Conservation (phyloP, 2,797 vertebrate genomes). For the Diplodus sargus region DNA sequence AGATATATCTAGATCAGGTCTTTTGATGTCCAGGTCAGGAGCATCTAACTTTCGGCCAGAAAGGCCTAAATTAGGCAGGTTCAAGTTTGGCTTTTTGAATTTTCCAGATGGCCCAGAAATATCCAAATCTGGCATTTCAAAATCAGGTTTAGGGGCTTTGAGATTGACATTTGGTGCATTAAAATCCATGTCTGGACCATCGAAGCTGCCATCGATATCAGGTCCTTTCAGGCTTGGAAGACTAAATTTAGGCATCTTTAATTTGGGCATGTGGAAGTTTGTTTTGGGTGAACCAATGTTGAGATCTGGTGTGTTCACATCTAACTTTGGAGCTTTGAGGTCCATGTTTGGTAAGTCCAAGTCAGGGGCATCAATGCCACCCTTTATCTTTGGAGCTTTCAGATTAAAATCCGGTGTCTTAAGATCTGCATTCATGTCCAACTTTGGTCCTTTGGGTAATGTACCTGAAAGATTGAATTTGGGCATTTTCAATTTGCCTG, state of each 20-base stretch:
- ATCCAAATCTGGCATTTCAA: constrained; percentile 52
- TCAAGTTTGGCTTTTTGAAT: constrained; percentile 66
- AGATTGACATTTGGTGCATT: constrained; percentile 63
- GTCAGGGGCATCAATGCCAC: constrained; percentile 47
- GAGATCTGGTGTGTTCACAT: background rate
- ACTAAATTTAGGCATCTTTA: constrained; percentile 63
- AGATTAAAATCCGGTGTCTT: constrained; percentile 45
- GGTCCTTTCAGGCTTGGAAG: constrained; percentile 50
- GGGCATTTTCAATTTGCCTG: too few relatives aligned
- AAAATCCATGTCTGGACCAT: constrained; percentile 55
- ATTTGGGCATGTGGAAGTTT: constrained; percentile 61
- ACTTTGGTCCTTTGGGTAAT: too few relatives aligned
- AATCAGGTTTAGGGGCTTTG: constrained; percentile 36
- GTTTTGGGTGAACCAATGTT: constrained; percentile 5
- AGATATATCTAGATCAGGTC: constrained; percentile 60
- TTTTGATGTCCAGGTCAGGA: constrained; percentile 47
- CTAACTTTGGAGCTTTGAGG: constrained; percentile 29
- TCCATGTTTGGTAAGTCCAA: constrained; percentile 47
- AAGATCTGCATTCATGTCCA: too few relatives aligned
- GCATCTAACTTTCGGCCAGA: constrained; percentile 53
- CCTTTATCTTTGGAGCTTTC: constrained; percentile 62
- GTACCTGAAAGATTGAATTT: too few relatives aligned
- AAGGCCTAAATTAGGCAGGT: constrained; percentile 33
- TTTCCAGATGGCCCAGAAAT: constrained; percentile 61
- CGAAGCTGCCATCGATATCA: constrained; percentile 34